These are phyloP conservation scores for Bujurquina vittata DNA, from an alignment of 2,113 vertebrate species.

Conservation along the genomic window DNA sequence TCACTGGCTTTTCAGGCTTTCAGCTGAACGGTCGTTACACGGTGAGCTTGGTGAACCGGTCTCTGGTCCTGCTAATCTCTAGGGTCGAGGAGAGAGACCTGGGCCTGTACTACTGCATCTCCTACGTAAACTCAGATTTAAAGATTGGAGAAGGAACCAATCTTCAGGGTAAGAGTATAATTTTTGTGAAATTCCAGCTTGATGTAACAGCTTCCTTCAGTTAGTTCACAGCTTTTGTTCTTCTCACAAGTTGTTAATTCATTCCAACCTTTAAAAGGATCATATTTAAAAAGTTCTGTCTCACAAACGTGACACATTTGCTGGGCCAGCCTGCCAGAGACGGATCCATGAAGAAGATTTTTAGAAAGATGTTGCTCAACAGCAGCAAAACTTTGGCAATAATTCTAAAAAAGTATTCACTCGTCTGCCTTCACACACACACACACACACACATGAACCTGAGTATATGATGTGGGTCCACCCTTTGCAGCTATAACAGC, in stretches of 20 bases:
- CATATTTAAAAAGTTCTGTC: too few relatives aligned
- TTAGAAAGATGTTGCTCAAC: not conserved
- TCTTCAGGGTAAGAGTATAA: slow-evolving; percentile 21
- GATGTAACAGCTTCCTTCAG: not conserved
- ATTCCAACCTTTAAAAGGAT: too few relatives aligned
- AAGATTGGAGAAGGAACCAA: slow-evolving; percentile 15
- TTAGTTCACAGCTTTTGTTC: too few relatives aligned
- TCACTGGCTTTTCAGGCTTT: not conserved
- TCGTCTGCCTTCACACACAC: too few relatives aligned
- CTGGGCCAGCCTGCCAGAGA: not conserved
- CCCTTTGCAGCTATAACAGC: too few relatives aligned
- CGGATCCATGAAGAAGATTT: not conserved
- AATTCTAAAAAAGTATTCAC: too few relatives aligned
- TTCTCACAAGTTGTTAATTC: too few relatives aligned
- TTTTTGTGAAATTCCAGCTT: not conserved
- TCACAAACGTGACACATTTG: not conserved
- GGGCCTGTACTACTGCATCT: slow-evolving; percentile 59
- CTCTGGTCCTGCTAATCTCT: slow-evolving; percentile 28
- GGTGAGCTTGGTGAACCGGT: slow-evolving; percentile 2
- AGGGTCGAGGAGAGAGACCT: slow-evolving; percentile 10
- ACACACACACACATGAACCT: too few relatives aligned
- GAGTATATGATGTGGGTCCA: too few relatives aligned
- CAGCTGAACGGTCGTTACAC: slow-evolving; percentile 5
- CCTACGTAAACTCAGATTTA: not conserved
- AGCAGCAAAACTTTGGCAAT: too few relatives aligned